These are phyloP conservation scores for Tromatobia lineatoria DNA, from an alignment of 2,888 invertebrate genomes.

Conservation along the genomic window DNA sequence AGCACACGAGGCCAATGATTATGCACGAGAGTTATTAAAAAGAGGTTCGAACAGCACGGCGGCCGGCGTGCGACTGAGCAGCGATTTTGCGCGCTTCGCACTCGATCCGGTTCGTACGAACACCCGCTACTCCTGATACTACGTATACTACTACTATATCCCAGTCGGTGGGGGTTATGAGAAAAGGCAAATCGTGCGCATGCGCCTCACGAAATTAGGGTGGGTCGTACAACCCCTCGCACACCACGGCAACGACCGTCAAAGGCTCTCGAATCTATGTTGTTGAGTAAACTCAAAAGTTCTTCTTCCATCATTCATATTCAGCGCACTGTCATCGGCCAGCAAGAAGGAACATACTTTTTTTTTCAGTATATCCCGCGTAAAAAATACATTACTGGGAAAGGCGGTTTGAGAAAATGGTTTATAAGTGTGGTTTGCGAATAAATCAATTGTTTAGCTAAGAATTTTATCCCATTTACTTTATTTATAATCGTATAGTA, in stretches of 20 bases:
- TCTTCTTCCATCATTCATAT: slow-evolving; percentile 50
- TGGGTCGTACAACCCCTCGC: slow-evolving; percentile 60
- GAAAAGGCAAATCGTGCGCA: slow-evolving; percentile 42
- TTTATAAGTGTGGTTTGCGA: too few species aligned
- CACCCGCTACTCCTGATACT: slow-evolving; percentile 59
- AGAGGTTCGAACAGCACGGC: slow-evolving; percentile 48
- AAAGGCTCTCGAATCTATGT: slow-evolving; percentile 15
- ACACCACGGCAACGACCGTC: slow-evolving; percentile 29
- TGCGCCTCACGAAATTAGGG: slow-evolving; percentile 66
- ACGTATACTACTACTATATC: slow-evolving; percentile 46
- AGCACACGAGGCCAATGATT: slow-evolving; percentile 45
- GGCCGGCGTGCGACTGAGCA: slow-evolving; percentile 66
- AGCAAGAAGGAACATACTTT: slow-evolving; percentile 2
- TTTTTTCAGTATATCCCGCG: not conserved
- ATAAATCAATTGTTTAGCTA: too few species aligned
- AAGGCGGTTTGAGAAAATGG: too few species aligned
- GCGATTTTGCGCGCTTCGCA: slow-evolving; percentile 53
- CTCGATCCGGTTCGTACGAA: slow-evolving; percentile 50
- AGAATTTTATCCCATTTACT: too few species aligned
- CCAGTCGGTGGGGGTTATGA: not conserved
- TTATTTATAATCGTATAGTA: too few species aligned
- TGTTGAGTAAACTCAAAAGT: slow-evolving; percentile 46
- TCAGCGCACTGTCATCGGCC: slow-evolving; percentile 58
- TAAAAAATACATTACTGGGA: too few species aligned
- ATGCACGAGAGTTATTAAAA: not conserved